phyloP scores from a whole-genome alignment of 2,888 invertebrate species.

The Tipula lateralis region DNA sequence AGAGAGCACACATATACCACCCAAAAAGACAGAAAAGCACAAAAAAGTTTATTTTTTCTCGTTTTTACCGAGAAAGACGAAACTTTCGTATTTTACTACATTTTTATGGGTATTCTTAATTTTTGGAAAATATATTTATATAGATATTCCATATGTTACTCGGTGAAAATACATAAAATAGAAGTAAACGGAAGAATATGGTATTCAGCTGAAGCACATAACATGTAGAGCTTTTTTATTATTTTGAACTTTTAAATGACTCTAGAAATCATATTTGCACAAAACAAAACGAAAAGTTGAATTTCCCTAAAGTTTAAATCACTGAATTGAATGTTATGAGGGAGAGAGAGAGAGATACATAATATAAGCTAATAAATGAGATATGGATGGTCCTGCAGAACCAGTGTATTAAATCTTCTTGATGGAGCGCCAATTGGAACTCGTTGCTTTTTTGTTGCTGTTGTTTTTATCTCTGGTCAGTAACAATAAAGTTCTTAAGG shows the following conservation, averaged over 20 bases:
- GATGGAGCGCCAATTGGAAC: not conserved
- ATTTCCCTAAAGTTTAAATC: not conserved
- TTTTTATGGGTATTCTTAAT: slow-evolving; percentile 19
- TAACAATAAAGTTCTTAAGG: too few species aligned
- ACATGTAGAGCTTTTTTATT: not conserved
- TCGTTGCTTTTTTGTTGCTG: not conserved
- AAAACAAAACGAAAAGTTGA: not conserved
- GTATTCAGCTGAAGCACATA: not conserved
- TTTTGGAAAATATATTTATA: slow-evolving; percentile 24
- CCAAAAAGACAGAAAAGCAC: not conserved
- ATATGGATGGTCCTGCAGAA: too few species aligned
- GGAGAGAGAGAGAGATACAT: not conserved
- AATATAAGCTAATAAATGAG: not conserved
- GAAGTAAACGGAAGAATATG: not conserved
- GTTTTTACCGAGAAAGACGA: not conserved
- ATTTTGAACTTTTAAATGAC: not conserved
- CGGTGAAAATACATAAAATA: not conserved
- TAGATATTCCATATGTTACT: not conserved
- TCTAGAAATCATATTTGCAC: not conserved
- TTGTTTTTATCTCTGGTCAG: too few species aligned
- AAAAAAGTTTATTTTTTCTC: not conserved
- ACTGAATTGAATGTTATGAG: not conserved
- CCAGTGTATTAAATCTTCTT: too few species aligned
- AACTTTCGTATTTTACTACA: not conserved
- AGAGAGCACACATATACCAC: not conserved